Conservation (phyloP, 1,140 invertebrate species). For the Helicoverpa armigera region DNA sequence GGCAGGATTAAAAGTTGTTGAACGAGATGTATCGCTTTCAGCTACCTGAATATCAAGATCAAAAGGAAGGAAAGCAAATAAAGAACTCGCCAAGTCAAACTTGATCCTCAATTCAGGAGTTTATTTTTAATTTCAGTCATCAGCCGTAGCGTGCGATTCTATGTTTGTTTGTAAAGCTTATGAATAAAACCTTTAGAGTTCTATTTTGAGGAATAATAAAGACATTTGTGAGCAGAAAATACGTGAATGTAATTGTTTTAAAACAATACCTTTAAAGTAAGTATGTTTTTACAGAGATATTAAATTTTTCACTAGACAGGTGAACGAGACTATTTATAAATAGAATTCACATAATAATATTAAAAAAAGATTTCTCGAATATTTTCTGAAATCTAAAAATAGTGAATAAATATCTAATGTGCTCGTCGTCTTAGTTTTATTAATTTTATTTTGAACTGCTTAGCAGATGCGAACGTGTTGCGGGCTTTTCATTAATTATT, state of each 20-base stretch:
- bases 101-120: constrained; percentile 17
- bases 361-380: not conserved
- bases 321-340: not conserved
- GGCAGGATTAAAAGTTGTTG: constrained; percentile 60
- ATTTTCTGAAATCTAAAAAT: not conserved
- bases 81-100: constrained; percentile 49
- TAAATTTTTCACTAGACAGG: not conserved
- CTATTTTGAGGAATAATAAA: not conserved
- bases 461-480: not conserved
- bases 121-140: constrained; percentile 49
- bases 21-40: constrained; percentile 52
- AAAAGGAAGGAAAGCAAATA: constrained; percentile 56
- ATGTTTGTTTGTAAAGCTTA: constrained; percentile 20
- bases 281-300: not conserved
- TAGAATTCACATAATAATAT: not conserved
- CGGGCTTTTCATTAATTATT: not conserved
- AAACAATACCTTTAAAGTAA: not conserved
- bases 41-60: constrained; percentile 51
- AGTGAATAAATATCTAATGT: not conserved
- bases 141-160: constrained; percentile 6
- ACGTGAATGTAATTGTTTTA: not conserved
- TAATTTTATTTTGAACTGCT: not conserved
- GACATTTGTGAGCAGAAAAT: not conserved
- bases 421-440: not conserved
- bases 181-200: not conserved